Evolutionary conservation across 92 coral and sea anemone species (phyloP).

Genomic region (Blastomussa wellsi): DNA sequence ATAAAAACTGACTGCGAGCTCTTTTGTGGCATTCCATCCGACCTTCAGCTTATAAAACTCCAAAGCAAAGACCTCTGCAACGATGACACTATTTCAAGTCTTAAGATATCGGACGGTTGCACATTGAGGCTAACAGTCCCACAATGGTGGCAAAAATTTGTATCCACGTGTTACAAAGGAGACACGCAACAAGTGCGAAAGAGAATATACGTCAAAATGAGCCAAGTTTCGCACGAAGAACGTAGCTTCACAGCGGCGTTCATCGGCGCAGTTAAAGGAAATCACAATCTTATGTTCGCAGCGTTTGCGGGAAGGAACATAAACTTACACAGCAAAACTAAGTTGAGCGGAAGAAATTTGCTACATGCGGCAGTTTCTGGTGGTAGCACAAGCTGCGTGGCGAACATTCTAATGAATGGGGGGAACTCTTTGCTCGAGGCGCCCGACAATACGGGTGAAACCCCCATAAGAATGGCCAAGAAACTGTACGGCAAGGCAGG

Average conservation of each 20-base stretch:
- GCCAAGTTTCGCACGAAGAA: slow-evolving; percentile 64
- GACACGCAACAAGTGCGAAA: slow-evolving; percentile 62
- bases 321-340: slow-evolving; percentile 41
- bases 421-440: slow-evolving; percentile 59
- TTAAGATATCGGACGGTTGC: slow-evolving; percentile 22
- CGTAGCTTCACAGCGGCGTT: slow-evolving; percentile 73
- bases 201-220: slow-evolving; percentile 67
- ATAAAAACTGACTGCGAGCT: slow-evolving; percentile 53
- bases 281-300: slow-evolving; percentile 65
- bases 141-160: slow-evolving; percentile 75
- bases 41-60: slow-evolving; percentile 40
- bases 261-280: slow-evolving; percentile 63
- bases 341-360: slow-evolving; percentile 60
- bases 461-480: slow-evolving; percentile 60
- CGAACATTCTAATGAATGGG: slow-evolving; percentile 66
- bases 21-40: slow-evolving; percentile 63
- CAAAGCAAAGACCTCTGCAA: slow-evolving; percentile 25
- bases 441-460: slow-evolving; percentile 50
- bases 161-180: slow-evolving; percentile 59
- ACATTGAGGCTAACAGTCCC: slow-evolving; percentile 48
- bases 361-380: slow-evolving; percentile 76
- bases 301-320: slow-evolving; percentile 48
- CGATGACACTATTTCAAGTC: slow-evolving; percentile 14
- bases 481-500: slow-evolving; percentile 34
- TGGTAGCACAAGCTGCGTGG: slow-evolving; percentile 55